A percentile compares a stretch with the other conserved stretches of the same genome.
phyloP scores from a whole-genome alignment of 2,113 vertebrate species.

The Sturnus vulgaris region DNA sequence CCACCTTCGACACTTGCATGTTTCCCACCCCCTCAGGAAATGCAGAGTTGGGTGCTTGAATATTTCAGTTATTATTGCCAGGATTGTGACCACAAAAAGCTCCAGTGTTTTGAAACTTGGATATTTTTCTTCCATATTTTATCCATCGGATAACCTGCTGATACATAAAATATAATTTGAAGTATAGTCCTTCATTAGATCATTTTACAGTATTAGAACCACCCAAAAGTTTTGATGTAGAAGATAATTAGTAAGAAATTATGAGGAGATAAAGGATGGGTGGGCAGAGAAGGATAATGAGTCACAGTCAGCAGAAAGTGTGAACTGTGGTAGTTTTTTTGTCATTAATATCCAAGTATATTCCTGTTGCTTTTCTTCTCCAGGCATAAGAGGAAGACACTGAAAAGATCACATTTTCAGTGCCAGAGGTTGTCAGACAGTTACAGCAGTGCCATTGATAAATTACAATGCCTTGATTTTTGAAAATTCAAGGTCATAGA shows the following conservation, averaged over 20 bases:
- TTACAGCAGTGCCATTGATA: background rate
- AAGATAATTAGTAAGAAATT: conserved; percentile 36
- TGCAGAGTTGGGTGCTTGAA: background rate
- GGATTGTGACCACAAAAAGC: background rate
- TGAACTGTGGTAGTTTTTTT: background rate
- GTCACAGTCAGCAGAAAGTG: conserved; percentile 1
- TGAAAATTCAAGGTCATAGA: background rate
- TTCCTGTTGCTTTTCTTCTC: background rate
- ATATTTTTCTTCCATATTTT: background rate
- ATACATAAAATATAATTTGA: background rate
- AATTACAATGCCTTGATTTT: background rate
- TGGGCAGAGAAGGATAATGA: conserved; percentile 36
- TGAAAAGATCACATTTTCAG: background rate
- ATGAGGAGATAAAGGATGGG: conserved; percentile 30
- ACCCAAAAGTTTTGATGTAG: conserved; percentile 46
- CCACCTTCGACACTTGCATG: background rate
- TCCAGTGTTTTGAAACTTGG: background rate
- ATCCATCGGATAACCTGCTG: background rate
- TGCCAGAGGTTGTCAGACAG: background rate
- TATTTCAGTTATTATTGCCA: background rate
- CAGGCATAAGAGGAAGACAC: background rate
- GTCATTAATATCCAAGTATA: background rate
- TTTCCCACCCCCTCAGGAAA: background rate
- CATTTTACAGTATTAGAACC: background rate
- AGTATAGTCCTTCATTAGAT: conserved; percentile 4